These are phyloP conservation scores for Vanessa atalanta DNA, from an alignment of 1,140 invertebrate species.

Conservation along the genomic window DNA sequence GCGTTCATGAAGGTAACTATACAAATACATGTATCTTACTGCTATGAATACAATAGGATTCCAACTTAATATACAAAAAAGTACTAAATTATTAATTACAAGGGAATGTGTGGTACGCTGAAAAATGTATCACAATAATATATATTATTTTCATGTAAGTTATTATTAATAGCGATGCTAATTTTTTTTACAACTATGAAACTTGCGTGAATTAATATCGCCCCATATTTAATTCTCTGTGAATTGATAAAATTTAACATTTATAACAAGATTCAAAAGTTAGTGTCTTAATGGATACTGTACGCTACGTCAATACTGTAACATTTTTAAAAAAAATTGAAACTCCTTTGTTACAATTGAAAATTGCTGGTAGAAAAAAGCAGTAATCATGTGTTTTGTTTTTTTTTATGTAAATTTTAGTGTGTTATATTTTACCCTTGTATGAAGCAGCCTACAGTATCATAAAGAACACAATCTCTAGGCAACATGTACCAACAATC, in stretches of 20 bases:
- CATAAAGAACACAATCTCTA: conserved; percentile 50
- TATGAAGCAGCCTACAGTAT: conserved; percentile 40
- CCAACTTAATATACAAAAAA: conserved; percentile 61
- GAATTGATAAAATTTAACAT: conserved; percentile 54
- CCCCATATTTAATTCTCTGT: conserved; percentile 23
- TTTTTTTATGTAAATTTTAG: too few species aligned
- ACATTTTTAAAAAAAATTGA: background rate
- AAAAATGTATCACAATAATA: conserved; percentile 39
- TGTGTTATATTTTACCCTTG: background rate
- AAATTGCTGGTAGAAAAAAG: background rate
- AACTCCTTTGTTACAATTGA: background rate
- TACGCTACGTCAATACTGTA: background rate
- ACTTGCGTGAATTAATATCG: conserved; percentile 22
- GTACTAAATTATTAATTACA: conserved; percentile 55
- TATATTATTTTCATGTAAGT: conserved; percentile 12
- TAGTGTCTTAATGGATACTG: conserved; percentile 36
- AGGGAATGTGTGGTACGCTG: conserved; percentile 63
- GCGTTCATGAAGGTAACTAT: conserved; percentile 72
- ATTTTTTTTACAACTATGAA: conserved; percentile 11
- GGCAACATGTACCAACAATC: conserved; percentile 74
- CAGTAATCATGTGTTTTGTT: too few species aligned
- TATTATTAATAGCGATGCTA: conserved; percentile 25
- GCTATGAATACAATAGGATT: conserved; percentile 55
- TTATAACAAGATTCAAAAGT: conserved; percentile 60
- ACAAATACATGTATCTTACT: conserved; percentile 53